phyloP scores from a whole-genome alignment of 1,140 invertebrate species.

The Drosophila rhopaloa region DNA sequence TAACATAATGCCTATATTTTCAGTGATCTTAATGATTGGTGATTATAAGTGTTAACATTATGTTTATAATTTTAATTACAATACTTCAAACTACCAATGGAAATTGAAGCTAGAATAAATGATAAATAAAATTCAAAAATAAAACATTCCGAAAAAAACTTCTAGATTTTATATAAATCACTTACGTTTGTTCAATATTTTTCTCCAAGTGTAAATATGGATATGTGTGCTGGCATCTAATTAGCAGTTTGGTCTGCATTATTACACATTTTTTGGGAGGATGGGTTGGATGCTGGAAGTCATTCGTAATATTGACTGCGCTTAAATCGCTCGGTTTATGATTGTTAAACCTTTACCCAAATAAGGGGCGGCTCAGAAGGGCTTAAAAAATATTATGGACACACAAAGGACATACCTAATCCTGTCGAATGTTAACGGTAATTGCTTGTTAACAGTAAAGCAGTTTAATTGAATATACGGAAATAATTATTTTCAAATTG shows the following conservation, averaged over 20 bases:
- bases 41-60: too few relatives aligned
- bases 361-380: conserved; percentile 45
- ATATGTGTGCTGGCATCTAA: conserved; percentile 43
- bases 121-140: too few relatives aligned
- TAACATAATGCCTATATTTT: too few relatives aligned
- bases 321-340: conserved; percentile 47
- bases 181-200: neutral
- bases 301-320: conserved; percentile 40
- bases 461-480: conserved; percentile 27
- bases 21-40: too few relatives aligned
- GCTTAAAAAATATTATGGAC: conserved; percentile 15
- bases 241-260: conserved; percentile 53
- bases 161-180: too few relatives aligned
- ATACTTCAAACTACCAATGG: too few relatives aligned
- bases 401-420: conserved; percentile 19
- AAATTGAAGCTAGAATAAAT: too few relatives aligned
- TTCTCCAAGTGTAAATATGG: too few relatives aligned
- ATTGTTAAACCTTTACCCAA: conserved; percentile 27
- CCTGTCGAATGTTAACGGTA: conserved; percentile 12
- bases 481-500: neutral
- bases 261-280: conserved; percentile 16
- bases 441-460: conserved; percentile 18
- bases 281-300: neutral
- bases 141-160: too few relatives aligned
- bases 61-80: too few relatives aligned